Conservation (phyloP, 2,888 invertebrate genomes). For the Orgyia antiqua region DNA sequence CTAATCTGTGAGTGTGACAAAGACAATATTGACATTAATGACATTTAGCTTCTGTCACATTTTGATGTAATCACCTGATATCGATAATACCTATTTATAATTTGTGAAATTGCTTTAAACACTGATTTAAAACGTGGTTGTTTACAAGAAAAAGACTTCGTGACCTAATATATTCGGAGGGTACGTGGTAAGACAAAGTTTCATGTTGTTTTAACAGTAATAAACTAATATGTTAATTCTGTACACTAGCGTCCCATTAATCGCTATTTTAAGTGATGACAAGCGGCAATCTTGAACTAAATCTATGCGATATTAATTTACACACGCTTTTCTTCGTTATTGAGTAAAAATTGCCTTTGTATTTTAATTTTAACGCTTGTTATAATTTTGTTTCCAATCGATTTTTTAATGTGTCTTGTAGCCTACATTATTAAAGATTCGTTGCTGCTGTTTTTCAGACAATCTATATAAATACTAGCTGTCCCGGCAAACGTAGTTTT, state of each 20-base stretch:
- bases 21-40: background rate
- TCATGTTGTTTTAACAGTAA: conserved; percentile 3
- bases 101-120: conserved; percentile 7
- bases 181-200: conserved; percentile 12
- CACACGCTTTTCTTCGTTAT: too few species aligned
- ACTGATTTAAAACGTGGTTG: background rate
- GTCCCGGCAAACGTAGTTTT: too few species aligned
- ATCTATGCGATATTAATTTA: too few species aligned
- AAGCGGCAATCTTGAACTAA: conserved; percentile 16
- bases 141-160: conserved; percentile 9
- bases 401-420: too few species aligned
- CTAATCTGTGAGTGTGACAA: too few species aligned
- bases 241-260: conserved; percentile 38
- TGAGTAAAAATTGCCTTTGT: too few species aligned
- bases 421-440: too few species aligned
- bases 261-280: conserved; percentile 68
- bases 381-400: too few species aligned
- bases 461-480: too few species aligned
- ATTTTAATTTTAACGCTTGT: too few species aligned
- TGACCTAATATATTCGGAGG: conserved; percentile 1
- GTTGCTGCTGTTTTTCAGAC: too few species aligned
- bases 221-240: conserved; percentile 24
- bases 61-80: conserved; percentile 6
- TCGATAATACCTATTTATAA: conserved; percentile 22
- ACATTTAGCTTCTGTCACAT: background rate